phyloP scores from a whole-genome alignment of 1,140 invertebrate genomes.

The Bombus soroeensis region DNA sequence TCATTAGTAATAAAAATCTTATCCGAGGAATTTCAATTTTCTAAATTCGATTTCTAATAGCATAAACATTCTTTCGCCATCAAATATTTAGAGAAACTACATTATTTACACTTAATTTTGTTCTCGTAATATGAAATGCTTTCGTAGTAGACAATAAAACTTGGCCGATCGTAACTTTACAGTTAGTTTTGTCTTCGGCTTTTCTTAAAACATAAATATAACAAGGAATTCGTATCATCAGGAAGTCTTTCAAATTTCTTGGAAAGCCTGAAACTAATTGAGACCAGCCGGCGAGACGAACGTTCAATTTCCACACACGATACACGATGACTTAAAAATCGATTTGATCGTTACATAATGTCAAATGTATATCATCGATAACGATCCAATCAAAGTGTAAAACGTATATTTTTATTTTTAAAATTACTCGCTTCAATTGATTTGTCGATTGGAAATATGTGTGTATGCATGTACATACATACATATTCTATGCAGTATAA shows the following conservation, averaged over 20 bases:
- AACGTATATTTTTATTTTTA: no score
- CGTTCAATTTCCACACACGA: neutral
- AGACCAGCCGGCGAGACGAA: neutral
- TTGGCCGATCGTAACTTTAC: neutral
- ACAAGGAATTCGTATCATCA: neutral
- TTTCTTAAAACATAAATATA: neutral
- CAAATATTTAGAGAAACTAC: neutral
- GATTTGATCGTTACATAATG: neutral
- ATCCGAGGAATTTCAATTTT: neutral
- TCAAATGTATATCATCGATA: no score
- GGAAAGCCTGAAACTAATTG: neutral
- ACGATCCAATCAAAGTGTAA: neutral
- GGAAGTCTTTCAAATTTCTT: neutral
- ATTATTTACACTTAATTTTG: neutral
- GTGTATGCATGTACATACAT: no score
- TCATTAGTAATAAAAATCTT: no score
- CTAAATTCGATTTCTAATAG: neutral
- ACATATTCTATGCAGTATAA: no score
- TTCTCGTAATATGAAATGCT: neutral
- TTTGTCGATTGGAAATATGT: no score
- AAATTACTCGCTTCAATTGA: no score
- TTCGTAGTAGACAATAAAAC: neutral
- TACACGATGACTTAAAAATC: no score
- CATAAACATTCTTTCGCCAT: neutral
- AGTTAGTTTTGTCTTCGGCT: slow-evolving; percentile 6